These are phyloP conservation scores for Onychostoma macrolepis DNA, from an alignment of 2,113 vertebrate genomes.

Conservation along the genomic window DNA sequence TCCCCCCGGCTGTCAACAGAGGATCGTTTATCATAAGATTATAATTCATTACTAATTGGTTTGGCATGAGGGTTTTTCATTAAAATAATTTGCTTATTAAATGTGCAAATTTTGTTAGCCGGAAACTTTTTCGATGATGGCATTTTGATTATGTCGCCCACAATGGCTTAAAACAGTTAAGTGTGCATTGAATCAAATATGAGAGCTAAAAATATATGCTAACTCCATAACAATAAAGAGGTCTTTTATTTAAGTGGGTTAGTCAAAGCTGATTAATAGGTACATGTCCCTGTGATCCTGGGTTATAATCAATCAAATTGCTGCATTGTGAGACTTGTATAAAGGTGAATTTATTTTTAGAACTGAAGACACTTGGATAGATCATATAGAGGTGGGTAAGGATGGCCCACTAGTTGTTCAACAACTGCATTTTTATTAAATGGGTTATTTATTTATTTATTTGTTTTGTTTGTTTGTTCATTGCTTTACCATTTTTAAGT, in stretches of 20 bases:
- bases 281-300: conserved; percentile 37
- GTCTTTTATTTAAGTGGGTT: conserved; percentile 70
- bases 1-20: conserved; percentile 80
- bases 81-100: conserved; percentile 80
- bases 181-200: conserved; percentile 65
- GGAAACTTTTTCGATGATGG: conserved; percentile 63
- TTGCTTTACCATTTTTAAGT: neutral
- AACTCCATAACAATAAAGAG: conserved; percentile 66
- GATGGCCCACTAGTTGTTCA: neutral
- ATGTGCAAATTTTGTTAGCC: conserved; percentile 76
- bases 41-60: conserved; percentile 82
- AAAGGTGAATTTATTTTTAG: conserved; percentile 16
- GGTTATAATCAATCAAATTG: conserved; percentile 35
- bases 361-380: neutral
- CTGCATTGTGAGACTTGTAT: neutral
- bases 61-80: conserved; percentile 78
- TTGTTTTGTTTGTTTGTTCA: neutral
- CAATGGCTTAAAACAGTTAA: conserved; percentile 29
- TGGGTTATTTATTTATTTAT: neutral
- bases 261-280: conserved; percentile 72
- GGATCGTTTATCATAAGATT: conserved; percentile 82
- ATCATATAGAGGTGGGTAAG: neutral
- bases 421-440: neutral
- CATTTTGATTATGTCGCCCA: conserved; percentile 37
- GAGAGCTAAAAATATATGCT: conserved; percentile 73